Evolutionary conservation across 1,140 invertebrate species (phyloP).

Genomic region (Cyclina sinensis): DNA sequence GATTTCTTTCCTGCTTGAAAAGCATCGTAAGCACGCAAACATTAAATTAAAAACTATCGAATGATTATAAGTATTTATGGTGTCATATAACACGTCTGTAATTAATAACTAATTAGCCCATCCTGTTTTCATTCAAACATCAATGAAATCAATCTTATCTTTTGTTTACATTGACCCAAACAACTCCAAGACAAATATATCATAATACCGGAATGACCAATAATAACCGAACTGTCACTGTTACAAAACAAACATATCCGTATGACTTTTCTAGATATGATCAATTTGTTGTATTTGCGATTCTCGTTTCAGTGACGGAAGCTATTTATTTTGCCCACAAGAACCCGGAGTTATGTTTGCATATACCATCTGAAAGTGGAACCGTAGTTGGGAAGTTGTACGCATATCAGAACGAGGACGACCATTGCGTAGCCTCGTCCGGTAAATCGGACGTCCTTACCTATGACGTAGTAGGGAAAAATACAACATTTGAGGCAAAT

Average conservation of each 20-base stretch:
- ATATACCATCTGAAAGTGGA: background rate
- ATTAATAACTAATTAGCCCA: background rate
- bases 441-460: background rate
- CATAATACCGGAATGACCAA: background rate
- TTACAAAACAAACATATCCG: slow-evolving; percentile 19
- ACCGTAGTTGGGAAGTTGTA: slow-evolving; percentile 30
- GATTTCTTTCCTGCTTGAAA: too few species aligned
- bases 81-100: background rate
- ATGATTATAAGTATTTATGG: background rate
- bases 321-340: slow-evolving; percentile 55
- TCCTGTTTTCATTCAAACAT: background rate
- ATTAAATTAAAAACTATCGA: background rate
- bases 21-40: background rate
- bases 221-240: background rate
- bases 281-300: slow-evolving; percentile 28
- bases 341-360: slow-evolving; percentile 43
- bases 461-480: background rate
- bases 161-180: slow-evolving; percentile 1
- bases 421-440: background rate
- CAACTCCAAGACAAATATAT: background rate
- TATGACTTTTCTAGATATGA: slow-evolving; percentile 31
- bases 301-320: slow-evolving; percentile 41
- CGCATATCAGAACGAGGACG: slow-evolving; percentile 16
- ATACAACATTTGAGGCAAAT: background rate
- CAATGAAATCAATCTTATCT: background rate